A percentile compares a stretch with the other conserved stretches of the same genome.
Conservation (phyloP, 2,113 vertebrate species). For the Rutilus rutilus region DNA sequence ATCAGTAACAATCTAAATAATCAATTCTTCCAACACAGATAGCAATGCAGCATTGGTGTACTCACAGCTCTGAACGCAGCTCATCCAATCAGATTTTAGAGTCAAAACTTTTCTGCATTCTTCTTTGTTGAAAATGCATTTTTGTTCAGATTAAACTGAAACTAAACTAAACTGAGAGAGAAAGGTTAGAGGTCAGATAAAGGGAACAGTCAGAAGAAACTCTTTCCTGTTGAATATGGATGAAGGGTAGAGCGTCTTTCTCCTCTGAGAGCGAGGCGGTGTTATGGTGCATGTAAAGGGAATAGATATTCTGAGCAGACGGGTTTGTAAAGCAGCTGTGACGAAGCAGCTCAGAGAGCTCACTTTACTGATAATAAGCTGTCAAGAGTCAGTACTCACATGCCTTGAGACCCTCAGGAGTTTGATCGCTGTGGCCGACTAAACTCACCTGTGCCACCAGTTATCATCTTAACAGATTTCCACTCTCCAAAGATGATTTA, state of each 20-base stretch:
- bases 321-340: constrained; percentile 24
- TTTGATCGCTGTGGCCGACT: background rate
- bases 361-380: constrained; percentile 20
- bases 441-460: constrained; percentile 18
- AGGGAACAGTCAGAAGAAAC: background rate
- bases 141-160: background rate
- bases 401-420: background rate
- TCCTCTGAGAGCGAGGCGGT: background rate
- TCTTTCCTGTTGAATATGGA: constrained; percentile 23
- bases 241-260: background rate
- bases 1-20: background rate
- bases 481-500: background rate
- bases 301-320: background rate
- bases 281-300: constrained; percentile 23
- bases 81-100: background rate
- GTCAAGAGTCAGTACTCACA: constrained; percentile 24
- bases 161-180: background rate
- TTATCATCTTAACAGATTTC: background rate
- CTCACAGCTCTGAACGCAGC: background rate
- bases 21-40: background rate
- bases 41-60: background rate
- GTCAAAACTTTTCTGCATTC: background rate
- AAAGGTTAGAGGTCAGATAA: constrained; percentile 1
- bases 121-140: background rate
- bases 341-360: background rate